Evolutionary conservation across 2,113 vertebrate genomes (phyloP), one percentile per base, ranked within the genome.

Genomic region (Tamias sibiricus): DNA sequence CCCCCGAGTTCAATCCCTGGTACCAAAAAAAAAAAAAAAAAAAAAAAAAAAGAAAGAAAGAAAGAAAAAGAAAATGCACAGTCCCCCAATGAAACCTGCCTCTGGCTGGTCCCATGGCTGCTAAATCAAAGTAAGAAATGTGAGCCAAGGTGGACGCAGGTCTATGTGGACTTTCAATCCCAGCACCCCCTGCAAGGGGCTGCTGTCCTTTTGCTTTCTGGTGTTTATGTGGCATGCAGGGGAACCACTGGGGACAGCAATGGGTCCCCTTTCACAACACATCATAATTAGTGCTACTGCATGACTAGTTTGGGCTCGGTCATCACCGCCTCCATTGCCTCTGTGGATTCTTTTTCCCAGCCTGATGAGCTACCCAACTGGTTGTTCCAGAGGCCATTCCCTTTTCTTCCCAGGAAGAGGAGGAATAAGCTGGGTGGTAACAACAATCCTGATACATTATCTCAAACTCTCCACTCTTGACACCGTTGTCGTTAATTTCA

Each of bases 161-260:
- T 1, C 10, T 9, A 32, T 1, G 8, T 2, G 1, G 54, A 40
- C 74, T 11, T 4, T 7, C 0, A 1, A 37, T 28, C 37, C 54
- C 8, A 22, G 52, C 44, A 2, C 28, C n/a, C 16, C 12, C 52
- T 37, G 47, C 49, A 1, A 11, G 79, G 22, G 26, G 19, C 20
- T 17, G 6, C 14, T 57, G 20, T 57, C 83, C 40, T 77, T 47
- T 24, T 3, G 32, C 26, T 26, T 71, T 88, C 83, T 32, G 26
- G n/a, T 16, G 44, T 37, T 42, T 2, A 30, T 0, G 59, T 8
- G 13, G 54, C 22, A 37, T 0, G 6, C 4, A 22, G 66, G n/a
- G 30, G 11, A 14, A 35, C 37, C 28, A 5, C 0, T 0, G 3
- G 42, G 75, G 32, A 54, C 24, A 40, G 17, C 22, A 44, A 40